Base-by-base conservation (phyloP, 2,113 vertebrate species). In the Nerophis lumbriciformis region DNA sequence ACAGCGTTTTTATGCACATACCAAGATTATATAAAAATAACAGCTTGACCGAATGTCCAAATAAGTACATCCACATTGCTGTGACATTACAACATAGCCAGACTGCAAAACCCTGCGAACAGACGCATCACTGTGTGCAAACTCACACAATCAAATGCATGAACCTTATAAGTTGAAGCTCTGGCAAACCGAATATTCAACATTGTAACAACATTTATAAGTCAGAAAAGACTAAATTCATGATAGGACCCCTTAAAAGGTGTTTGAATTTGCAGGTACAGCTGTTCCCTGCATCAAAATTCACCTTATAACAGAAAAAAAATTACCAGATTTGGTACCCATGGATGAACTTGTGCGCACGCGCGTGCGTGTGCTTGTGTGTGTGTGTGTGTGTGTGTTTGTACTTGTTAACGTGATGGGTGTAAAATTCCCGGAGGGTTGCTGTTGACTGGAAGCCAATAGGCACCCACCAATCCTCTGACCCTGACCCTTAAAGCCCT, bases 391-490 rank as follows among this genome's bases (percentile, higher is more conserved):
- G 35, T 52, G 5, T 42, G 15, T 63, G 21, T 50, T 15, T 14
- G 48, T 62, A 37, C 78, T 62, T 73, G 67, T 71, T 79, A 53
- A 73, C 69, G 71, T 83, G 71, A 77, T 72, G 73, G 67, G 68
- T 78, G 66, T 80, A 75, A 74, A 68, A 75, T 65, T 66, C 72
- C 79, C 69, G 49, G 0, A 53, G 73, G 71, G 60, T 75, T 64
- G 71, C 70, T 83, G 78, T 84, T 80, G 75, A 81, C 80, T 80
- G 59, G 84, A 83, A 80, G 80, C 72, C 67, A 56, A 73, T 63
- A 68, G 72, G 58, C 70, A 51, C 73, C 65, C 76, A 71, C 70
- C 74, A 72, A 81, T 83, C 81, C 80, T 83, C 78, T 86, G 80
- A 83, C 82, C 81, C 77, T 82, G 73, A 72, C 75, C 61, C 61